Base-by-base conservation (phyloP, 2,113 vertebrate species). In the Planiliza haematocheilus region DNA sequence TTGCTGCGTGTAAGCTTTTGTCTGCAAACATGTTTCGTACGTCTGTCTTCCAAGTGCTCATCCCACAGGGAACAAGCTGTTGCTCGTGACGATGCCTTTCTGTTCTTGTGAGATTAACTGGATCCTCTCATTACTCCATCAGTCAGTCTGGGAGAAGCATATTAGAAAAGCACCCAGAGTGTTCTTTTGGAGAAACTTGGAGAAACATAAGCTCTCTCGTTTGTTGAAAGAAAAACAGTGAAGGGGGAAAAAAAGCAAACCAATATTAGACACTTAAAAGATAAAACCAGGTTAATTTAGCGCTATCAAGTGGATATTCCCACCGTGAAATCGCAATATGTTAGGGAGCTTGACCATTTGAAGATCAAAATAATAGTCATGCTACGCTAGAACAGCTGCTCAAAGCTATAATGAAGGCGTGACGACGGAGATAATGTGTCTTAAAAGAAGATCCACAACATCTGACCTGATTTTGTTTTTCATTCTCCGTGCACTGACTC, bases 11-110 rank as follows among this genome's bases (percentile, higher is more conserved):
- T 56, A 36, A 41, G 48, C 60, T 60, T 50, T 68, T 77, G 56
- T 73, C 51, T 76, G 34, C 39, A 67, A 63, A 72, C 76, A 71
- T 50, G 70, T 65, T 70, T 61, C 38, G 12, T 43, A 2, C n/a
- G 17, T 58, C 38, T 63, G 21, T 67, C 42, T 55, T 79, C 50
- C 66, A 71, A 52, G 42, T 70, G 65, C 50, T 75, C 62, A 1
- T 8, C 21, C 38, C 34, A 74, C 55, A 71, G 57, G 45, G 57
- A 58, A 60, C 48, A 68, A 56, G 58, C 60, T 65, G 59, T 50
- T 66, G 70, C 53, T 66, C 4, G 5, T n/a, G 53, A 51, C 62
- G 62, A 57, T 17, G 50, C 38, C 36, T 48, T 58, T 77, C 39
- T 63, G 24, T 21, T 53, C 34, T 53, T 43, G 39, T 9, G 36